Evolutionary conservation across 2,797 vertebrate genomes (phyloP).

Genomic region (Argentina silus): DNA sequence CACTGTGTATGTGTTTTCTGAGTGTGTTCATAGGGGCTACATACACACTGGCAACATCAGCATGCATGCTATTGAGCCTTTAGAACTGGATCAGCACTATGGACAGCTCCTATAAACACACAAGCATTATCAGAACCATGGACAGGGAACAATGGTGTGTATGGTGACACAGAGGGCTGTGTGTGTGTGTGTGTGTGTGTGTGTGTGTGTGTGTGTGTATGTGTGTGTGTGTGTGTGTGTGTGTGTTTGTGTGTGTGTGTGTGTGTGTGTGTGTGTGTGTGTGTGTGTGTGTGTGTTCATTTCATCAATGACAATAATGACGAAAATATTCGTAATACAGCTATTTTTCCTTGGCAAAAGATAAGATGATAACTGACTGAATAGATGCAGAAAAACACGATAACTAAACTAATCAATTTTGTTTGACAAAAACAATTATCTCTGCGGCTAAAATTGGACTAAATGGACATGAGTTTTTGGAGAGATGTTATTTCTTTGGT

Average conservation of each 20-base stretch:
- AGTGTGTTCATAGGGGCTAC: slow-evolving; percentile 8
- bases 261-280: too few relatives aligned
- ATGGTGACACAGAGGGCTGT: not conserved
- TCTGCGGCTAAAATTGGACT: too few relatives aligned
- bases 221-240: not conserved
- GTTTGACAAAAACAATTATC: too few relatives aligned
- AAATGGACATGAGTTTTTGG: too few relatives aligned
- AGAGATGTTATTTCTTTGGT: too few relatives aligned
- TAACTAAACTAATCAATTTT: too few relatives aligned
- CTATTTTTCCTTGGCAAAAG: too few relatives aligned
- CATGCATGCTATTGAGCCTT: not conserved
- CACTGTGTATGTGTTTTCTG: slow-evolving; percentile 9
- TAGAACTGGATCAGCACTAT: not conserved
- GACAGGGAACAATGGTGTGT: not conserved
- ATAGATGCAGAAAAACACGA: too few relatives aligned
- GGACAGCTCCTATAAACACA: not conserved
- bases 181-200: too few relatives aligned
- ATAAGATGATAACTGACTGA: too few relatives aligned
- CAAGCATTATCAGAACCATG: not conserved
- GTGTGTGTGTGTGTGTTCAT: not conserved
- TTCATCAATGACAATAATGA: too few relatives aligned
- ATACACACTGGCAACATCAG: not conserved
- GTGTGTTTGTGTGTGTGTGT: not conserved
- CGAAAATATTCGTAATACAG: too few relatives aligned
- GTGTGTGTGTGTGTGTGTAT: not conserved